phyloP scores from a whole-genome alignment of 2,888 invertebrate genomes.

The Drosophila meridiana region DNA sequence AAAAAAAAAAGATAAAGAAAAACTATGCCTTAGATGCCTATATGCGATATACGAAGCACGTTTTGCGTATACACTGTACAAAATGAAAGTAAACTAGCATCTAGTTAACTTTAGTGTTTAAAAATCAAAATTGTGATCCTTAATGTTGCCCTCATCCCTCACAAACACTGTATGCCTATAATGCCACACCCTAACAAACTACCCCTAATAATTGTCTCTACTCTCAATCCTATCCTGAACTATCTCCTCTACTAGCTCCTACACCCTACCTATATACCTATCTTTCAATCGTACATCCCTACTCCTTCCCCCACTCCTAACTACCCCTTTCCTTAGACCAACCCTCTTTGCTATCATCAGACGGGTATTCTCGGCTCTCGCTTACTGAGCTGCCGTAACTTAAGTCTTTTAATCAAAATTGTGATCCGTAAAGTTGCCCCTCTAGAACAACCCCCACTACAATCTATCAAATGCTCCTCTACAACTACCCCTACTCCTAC shows the following conservation, averaged over 20 bases:
- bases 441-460: neutral
- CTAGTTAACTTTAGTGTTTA: conserved; percentile 72
- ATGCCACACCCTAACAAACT: neutral
- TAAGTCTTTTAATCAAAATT: conserved; percentile 26
- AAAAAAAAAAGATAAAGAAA: conserved; percentile 20
- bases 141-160: neutral
- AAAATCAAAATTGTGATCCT: conserved; percentile 36
- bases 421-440: conserved; percentile 3
- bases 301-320: neutral
- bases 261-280: neutral
- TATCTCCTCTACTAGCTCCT: neutral
- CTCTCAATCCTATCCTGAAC: neutral
- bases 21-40: conserved; percentile 80
- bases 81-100: conserved; percentile 63
- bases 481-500: neutral
- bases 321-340: neutral
- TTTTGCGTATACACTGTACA: conserved; percentile 70
- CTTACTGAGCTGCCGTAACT: neutral
- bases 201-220: neutral
- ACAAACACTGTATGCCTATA: neutral
- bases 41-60: conserved; percentile 69
- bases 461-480: no score
- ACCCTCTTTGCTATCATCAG: neutral
- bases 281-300: neutral
- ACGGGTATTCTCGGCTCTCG: neutral